Conservation (phyloP, 2,797 vertebrate genomes). For the Labeo calbasu region DNA sequence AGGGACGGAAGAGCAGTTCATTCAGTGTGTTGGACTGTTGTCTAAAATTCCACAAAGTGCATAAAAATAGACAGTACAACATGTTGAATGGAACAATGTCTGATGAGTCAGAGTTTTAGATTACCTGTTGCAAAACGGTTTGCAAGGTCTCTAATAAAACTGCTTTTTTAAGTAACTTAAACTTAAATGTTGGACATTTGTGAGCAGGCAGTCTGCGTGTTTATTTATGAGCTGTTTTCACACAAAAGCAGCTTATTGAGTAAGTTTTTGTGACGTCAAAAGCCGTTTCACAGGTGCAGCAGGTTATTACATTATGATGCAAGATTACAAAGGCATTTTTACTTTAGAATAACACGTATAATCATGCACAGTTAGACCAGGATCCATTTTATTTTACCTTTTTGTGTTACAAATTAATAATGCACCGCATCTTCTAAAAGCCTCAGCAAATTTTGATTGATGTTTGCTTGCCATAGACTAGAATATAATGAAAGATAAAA, state of each 20-base stretch:
- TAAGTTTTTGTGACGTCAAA: background rate
- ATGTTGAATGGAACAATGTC: background rate
- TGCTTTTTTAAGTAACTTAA: background rate
- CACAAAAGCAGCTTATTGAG: constrained; percentile 8
- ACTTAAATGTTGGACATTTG: background rate
- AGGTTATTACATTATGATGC: background rate
- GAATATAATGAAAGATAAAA: background rate
- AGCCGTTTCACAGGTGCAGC: constrained; percentile 1
- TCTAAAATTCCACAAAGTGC: background rate
- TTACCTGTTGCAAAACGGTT: background rate
- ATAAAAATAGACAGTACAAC: background rate
- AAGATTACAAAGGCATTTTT: background rate
- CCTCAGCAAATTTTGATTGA: background rate
- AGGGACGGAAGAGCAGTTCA: background rate
- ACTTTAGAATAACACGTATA: background rate
- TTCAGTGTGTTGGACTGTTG: background rate
- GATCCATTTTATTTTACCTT: background rate
- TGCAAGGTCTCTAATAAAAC: background rate
- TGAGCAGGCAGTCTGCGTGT: background rate
- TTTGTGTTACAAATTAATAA: background rate
- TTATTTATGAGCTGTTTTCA: background rate
- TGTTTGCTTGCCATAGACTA: background rate
- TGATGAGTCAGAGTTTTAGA: background rate
- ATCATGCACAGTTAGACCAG: background rate
- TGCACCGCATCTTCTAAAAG: too few species aligned